Evolutionary conservation across 2,888 invertebrate species (phyloP), one percentile per base, ranked within the genome.

Genomic region (Teleiodes luculella): DNA sequence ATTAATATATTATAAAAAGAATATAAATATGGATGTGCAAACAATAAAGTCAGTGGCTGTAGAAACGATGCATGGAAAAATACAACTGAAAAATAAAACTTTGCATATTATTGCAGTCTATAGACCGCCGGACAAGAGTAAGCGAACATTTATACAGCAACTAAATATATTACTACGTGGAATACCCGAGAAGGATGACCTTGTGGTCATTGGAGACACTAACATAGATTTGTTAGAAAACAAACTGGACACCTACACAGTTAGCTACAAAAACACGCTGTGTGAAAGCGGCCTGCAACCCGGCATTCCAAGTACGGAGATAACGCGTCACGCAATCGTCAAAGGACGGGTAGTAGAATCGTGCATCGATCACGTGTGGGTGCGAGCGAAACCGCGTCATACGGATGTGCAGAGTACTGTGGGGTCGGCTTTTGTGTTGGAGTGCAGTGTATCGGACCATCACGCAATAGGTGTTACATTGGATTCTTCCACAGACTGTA

Each of bases 301-400:
- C 13, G 47, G 41, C 24, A 55, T 55, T 16, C 53, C 56, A 13
- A 49, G 33, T 14, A 30, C 24, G 1, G 52, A 52, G 37, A 11
- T 35, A 8, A 55, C 57, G 11, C 48, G 54, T 8, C 54, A 54
- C 24, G 54, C 51, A 45, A 58, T 56, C 52, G 50, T 53, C 20
- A 48, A 53, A 30, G 56, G 54, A 8, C 46, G 53, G 28, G n/a
- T 52, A 13, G 48, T 37, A 36, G 41, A 54, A 33, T 54, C 54
- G 33, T 53, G 46, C 50, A 55, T 57, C 18, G 57, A 57, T 46
- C 55, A 57, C 20, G 37, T 55, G 54, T 58, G 55, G 54, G 52
- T 58, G 55, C 57, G 57, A 20, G 30, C 30, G 43, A 39, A 51
- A 45, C 18, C 41, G 41, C 16, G 20, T n/a, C 8, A 20, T 8